Evolutionary conservation across 2,113 vertebrate genomes (phyloP), one percentile per base, ranked within the genome.

Genomic region (Cochlearius cochlearius): DNA sequence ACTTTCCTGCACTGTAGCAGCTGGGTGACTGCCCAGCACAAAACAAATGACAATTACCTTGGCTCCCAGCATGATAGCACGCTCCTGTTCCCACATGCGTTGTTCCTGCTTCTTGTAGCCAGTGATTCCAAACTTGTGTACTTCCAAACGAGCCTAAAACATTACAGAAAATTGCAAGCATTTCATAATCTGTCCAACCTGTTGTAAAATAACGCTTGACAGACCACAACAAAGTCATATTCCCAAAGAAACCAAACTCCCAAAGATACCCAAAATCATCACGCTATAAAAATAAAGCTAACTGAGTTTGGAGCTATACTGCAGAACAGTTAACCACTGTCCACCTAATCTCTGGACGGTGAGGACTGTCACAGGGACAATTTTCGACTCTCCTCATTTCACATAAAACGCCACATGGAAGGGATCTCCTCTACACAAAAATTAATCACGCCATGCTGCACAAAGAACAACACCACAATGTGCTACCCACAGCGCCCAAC

Each of bases 31-130:
- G 10, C 25, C 34, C 11, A 64, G 76, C 67, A 90, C 62, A 93
- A 75, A 74, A 47, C 32, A 43, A 79, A 17, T 1, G 3, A 47
- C 38, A 58, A 21, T 98, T 91, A 99, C 99, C 97, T 98, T 98
- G 67, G 99, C 99, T 55, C 99, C 99, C 93, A 99, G 98, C 99
- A 99, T 99, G 86, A 99, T 83, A 7, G 99, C 99, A 41, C 99
- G 97, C 73, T 99, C 99, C 97, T 96, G 98, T 43, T 99, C 99
- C 96, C 99, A 98, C 8, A 98, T 19, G 4, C 99, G 98, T 93
- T 99, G 99, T 49, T 99, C 98, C 83, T 99, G 98, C 97, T 99
- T 99, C 95, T 98, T 98, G 36, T 99, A 99, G 22, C 99, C 99
- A 1, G 98, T 99, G 97, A 99, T 99, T 56, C 99, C 99, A 97